Evolutionary conservation across 2,113 vertebrate species (phyloP), one percentile per base, ranked within the genome.

Genomic region (Vicugna pacos): DNA sequence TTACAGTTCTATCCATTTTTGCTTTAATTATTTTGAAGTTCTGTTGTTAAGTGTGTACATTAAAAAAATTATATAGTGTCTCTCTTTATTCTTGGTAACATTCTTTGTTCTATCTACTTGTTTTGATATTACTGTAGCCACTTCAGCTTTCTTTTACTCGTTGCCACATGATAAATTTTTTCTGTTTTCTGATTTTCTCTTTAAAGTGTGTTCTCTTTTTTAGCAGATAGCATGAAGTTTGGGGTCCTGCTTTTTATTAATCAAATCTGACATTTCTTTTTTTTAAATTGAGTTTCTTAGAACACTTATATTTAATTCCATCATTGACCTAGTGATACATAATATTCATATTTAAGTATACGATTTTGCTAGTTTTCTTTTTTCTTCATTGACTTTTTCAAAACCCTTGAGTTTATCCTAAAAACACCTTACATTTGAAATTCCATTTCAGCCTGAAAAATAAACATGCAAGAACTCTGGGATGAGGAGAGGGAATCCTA

Each of bases 391-490:
- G 1, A 28, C 35, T 76, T 89, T 70, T n/a, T 42, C 20, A 22
- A 75, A 73, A n/a, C 24, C 50, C 24, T 14, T 32, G 38, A 42
- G 69, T 62, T 72, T 91, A 84, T 65, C 54, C 32, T 48, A 12
- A 89, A 77, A 93, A 5, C 13, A 50, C 10, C 58, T 77, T 75
- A 42, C 22, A 50, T 69, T n/a, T 1, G 62, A 95, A 85, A 60
- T 77, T 96, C 79, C 56, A 60, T 17, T 79, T 93, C 56, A 81
- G 30, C 24, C 35, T 52, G 72, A 93, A 84, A 82, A 82, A 67
- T 5, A 87, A 5, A 20, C 42, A 22, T 0, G 0, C 0, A 1
- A 54, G 60, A 48, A 2, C 8, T 48, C n/a, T 2, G 10, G 13
- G 28, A 62, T 35, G 35, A n/a, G 17, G 6, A 62, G 4, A 2